Conservation (phyloP, 2,888 invertebrate genomes). For the Tachystola acroxantha region DNA sequence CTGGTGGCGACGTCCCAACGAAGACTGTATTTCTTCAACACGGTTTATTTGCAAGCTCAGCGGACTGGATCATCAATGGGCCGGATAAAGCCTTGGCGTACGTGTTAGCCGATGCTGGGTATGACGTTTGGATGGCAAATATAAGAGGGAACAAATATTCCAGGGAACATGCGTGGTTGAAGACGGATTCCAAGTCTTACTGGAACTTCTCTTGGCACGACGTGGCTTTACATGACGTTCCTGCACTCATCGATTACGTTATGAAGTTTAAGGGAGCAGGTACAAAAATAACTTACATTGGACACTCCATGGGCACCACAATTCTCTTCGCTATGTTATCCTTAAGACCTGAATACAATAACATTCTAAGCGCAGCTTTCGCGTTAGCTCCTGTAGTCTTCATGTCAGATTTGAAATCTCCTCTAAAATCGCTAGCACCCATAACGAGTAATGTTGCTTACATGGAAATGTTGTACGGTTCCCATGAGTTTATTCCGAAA, state of each 20-base stretch:
- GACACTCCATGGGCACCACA: slow-evolving; percentile 95
- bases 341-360: slow-evolving; percentile 81
- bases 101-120: slow-evolving; percentile 82
- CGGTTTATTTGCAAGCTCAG: slow-evolving; percentile 87
- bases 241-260: slow-evolving; percentile 86
- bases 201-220: slow-evolving; percentile 93
- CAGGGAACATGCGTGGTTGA: slow-evolving; percentile 77
- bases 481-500: slow-evolving; percentile 85
- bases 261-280: slow-evolving; percentile 40
- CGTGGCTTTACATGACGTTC: slow-evolving; percentile 91
- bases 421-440: slow-evolving; percentile 82
- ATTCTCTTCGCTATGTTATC: slow-evolving; percentile 85
- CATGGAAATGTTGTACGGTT: slow-evolving; percentile 80
- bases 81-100: slow-evolving; percentile 82
- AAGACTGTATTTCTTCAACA: slow-evolving; percentile 85
- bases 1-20: slow-evolving; percentile 30
- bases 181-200: slow-evolving; percentile 78
- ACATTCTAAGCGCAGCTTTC: slow-evolving; percentile 80
- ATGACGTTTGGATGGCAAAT: slow-evolving; percentile 91
- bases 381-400: slow-evolving; percentile 84
- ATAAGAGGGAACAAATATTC: slow-evolving; percentile 89
- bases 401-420: slow-evolving; percentile 80
- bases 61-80: slow-evolving; percentile 87
- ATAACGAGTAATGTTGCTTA: slow-evolving; percentile 78
- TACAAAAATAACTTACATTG: slow-evolving; percentile 82